Base-by-base conservation (phyloP, 2,113 vertebrate species). In the Coryphaenoides rupestris region DNA sequence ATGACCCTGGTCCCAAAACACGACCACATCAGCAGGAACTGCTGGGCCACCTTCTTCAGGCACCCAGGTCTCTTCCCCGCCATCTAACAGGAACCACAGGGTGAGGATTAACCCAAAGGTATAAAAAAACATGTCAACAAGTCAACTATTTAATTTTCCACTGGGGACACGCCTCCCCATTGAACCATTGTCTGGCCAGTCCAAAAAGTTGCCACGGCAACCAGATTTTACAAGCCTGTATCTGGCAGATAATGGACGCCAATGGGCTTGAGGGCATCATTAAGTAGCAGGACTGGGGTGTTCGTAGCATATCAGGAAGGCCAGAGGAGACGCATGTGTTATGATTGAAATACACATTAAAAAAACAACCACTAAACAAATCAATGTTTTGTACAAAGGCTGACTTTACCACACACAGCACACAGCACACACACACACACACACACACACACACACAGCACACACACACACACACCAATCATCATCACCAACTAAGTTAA, bases 21-120 rank as follows among this genome's bases (percentile, higher is more conserved):
- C 45, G 97, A 99, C 97, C 97, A 99, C 95, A 99, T 99, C 86
- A 98, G 87, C 68, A 99, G 93, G 87, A 98, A 99, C 90, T 98
- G 97, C 76, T 98, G 96, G 60, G 97, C 95, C 69, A 98, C 92
- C 87, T 95, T 98, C 92, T 95, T 98, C 90, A 99, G 86, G 70
- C 87, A 94, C 22, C 95, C 95, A 80, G 94, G 94, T 90, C 92
- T 94, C 91, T 95, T 95, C 78, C 92, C 93, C 64, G 96, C 94
- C 91, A 98, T 94, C 96, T 99, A 89, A 73, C 90, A 87, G 79
- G 84, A 87, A 52, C 71, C 33, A 91, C 19, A 62, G 78, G 68
- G 80, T 62, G 14, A 79, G 83, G 84, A 84, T 90, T 90, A 90
- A 89, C 87, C 87, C 84, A 77, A 64, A 62, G 70, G 85, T 88